Evolutionary conservation across 2,888 invertebrate species (phyloP).

Genomic region (Prostheceraeus crozeri): DNA sequence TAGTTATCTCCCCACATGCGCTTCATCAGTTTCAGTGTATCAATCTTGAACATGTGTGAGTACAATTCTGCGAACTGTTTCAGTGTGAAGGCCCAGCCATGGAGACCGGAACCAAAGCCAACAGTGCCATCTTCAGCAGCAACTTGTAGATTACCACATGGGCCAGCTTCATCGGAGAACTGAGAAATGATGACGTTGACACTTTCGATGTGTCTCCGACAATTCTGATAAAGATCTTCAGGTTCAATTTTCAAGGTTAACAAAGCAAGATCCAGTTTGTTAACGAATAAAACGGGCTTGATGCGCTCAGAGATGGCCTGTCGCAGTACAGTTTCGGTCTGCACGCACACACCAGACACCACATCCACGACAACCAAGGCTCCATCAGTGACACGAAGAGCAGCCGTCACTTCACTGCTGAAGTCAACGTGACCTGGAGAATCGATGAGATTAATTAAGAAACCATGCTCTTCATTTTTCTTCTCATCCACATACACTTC

Average conservation of each 20-base stretch:
- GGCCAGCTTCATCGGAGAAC: conserved; percentile 90
- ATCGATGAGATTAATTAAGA: conserved; percentile 98
- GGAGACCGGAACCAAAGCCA: conserved; percentile 97
- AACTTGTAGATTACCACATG: conserved; percentile 84
- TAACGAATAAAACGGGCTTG: conserved; percentile 99
- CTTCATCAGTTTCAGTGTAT: conserved; percentile 91
- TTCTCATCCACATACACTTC: conserved; percentile 44
- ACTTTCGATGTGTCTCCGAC: conserved; percentile 98
- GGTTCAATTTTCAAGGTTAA: conserved; percentile 89
- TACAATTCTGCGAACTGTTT: conserved; percentile 99
- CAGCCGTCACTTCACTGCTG: conserved; percentile 98
- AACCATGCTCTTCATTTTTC: conserved; percentile 65
- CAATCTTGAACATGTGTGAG: conserved; percentile 83
- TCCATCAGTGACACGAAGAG: conserved; percentile 98
- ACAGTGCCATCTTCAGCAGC: conserved; percentile 97
- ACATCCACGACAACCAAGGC: conserved; percentile 99
- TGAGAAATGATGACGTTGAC: conserved; percentile 99
- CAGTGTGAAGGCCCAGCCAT: conserved; percentile 99
- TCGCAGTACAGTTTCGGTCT: conserved; percentile 97
- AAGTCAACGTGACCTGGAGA: conserved; percentile 99
- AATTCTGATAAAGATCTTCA: conserved; percentile 95
- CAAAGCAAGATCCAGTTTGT: conserved; percentile 99
- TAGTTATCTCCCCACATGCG: conserved; percentile 93
- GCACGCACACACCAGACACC: conserved; percentile 98
- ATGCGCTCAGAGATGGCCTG: conserved; percentile 99